phyloP scores from a whole-genome alignment of 2,888 invertebrate species.

The Sepioteuthis lessoniana region DNA sequence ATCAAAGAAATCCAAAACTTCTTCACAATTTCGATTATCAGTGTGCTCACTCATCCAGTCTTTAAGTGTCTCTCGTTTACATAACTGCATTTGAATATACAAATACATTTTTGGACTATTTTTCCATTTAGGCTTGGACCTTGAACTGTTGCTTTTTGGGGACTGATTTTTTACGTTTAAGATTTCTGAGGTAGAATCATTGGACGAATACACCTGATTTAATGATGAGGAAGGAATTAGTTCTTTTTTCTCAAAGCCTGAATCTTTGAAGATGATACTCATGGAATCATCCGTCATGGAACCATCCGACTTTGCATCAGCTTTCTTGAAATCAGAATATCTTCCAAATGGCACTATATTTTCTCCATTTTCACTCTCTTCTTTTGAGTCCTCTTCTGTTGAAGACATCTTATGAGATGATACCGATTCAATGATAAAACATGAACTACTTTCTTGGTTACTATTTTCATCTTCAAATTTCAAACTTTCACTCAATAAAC shows the following conservation, averaged over 20 bases:
- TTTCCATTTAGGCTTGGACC: not conserved
- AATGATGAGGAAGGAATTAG: slow-evolving; percentile 52
- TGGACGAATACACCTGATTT: not conserved
- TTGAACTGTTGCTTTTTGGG: not conserved
- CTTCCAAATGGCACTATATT: not conserved
- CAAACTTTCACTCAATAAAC: not conserved
- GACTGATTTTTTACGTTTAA: not conserved
- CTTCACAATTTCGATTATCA: slow-evolving; percentile 63
- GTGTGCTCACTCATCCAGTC: slow-evolving; percentile 84
- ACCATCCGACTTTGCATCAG: not conserved
- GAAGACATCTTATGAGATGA: not conserved
- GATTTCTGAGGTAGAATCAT: not conserved
- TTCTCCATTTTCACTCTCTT: not conserved
- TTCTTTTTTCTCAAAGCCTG: slow-evolving; percentile 66
- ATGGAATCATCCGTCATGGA: slow-evolving; percentile 74
- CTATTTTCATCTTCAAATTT: slow-evolving; percentile 1
- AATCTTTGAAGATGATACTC: slow-evolving; percentile 77
- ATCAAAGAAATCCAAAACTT: slow-evolving; percentile 72
- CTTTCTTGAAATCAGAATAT: not conserved
- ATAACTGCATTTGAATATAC: slow-evolving; percentile 98
- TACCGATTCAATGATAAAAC: slow-evolving; percentile 49
- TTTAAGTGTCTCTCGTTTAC: slow-evolving; percentile 88
- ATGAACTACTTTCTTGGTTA: slow-evolving; percentile 55
- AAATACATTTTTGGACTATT: slow-evolving; percentile 80
- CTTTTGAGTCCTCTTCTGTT: not conserved